These are phyloP conservation scores for Paraplagusia blochii DNA, from an alignment of 2,113 vertebrate genomes.

Conservation along the genomic window DNA sequence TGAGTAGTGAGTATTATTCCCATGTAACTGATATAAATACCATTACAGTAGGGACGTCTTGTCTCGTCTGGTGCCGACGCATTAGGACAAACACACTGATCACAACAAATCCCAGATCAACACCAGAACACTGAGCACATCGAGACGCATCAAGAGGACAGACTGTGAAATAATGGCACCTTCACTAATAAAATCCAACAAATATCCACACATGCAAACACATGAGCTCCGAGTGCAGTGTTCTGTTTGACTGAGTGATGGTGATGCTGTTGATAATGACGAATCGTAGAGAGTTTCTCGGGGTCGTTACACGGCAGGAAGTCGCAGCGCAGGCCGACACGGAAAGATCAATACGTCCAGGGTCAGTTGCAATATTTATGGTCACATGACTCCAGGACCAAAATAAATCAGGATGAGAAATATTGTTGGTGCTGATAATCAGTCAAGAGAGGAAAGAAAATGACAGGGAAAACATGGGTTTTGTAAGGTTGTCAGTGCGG, in stretches of 20 bases:
- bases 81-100: constrained; percentile 44
- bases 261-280: constrained; percentile 67
- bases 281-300: constrained; percentile 68
- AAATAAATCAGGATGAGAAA: constrained; percentile 78
- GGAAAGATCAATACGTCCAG: constrained; percentile 76
- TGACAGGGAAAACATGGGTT: neutral
- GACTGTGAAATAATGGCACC: neutral
- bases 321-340: constrained; percentile 71
- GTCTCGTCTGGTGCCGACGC: constrained; percentile 61
- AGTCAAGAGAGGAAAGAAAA: constrained; percentile 12
- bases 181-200: constrained; percentile 4
- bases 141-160: neutral
- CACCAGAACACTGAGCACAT: constrained; percentile 18
- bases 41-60: constrained; percentile 71
- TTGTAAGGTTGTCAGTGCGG: too few species aligned
- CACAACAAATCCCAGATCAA: constrained; percentile 8
- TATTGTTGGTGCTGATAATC: constrained; percentile 56
- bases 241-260: constrained; percentile 32
- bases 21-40: constrained; percentile 70
- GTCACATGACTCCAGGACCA: constrained; percentile 76
- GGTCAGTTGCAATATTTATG: constrained; percentile 82
- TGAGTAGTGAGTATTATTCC: constrained; percentile 61
- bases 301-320: constrained; percentile 76
- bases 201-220: constrained; percentile 11
- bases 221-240: constrained; percentile 22